These are phyloP conservation scores for Apantesis nais DNA, from an alignment of 2,888 invertebrate species.

Conservation along the genomic window DNA sequence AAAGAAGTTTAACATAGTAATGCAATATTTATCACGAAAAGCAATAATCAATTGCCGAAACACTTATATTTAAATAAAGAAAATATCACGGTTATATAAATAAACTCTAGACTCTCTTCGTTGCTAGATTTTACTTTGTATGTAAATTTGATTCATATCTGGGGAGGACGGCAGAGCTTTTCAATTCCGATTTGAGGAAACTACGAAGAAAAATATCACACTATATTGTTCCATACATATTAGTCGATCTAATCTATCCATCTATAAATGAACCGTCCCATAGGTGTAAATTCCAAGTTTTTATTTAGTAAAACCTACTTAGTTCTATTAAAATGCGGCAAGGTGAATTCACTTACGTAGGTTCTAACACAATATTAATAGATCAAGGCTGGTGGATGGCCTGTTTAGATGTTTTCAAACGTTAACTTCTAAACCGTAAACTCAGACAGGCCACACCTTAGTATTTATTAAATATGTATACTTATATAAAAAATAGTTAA, in stretches of 20 bases:
- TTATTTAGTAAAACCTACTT: not conserved
- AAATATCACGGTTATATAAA: not conserved
- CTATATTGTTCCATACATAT: not conserved
- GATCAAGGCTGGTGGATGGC: not conserved
- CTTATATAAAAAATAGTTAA: not conserved
- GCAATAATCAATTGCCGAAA: not conserved
- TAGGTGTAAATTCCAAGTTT: too few relatives aligned
- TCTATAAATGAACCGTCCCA: not conserved
- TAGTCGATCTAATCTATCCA: not conserved
- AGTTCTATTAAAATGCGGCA: not conserved
- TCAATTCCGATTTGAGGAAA: not conserved
- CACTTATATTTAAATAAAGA: not conserved
- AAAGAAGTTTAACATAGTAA: not conserved
- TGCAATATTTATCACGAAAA: not conserved
- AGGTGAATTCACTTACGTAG: not conserved
- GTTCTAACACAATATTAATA: not conserved
- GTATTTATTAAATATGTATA: not conserved
- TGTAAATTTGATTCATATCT: not conserved
- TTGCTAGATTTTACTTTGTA: not conserved
- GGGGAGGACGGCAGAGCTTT: not conserved
- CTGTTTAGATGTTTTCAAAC: not conserved
- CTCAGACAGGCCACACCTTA: not conserved
- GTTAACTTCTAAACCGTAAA: not conserved
- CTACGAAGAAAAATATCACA: not conserved
- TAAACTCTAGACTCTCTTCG: not conserved